phyloP scores from a whole-genome alignment of 2,797 vertebrate species.

The Sebastes steindachneri region DNA sequence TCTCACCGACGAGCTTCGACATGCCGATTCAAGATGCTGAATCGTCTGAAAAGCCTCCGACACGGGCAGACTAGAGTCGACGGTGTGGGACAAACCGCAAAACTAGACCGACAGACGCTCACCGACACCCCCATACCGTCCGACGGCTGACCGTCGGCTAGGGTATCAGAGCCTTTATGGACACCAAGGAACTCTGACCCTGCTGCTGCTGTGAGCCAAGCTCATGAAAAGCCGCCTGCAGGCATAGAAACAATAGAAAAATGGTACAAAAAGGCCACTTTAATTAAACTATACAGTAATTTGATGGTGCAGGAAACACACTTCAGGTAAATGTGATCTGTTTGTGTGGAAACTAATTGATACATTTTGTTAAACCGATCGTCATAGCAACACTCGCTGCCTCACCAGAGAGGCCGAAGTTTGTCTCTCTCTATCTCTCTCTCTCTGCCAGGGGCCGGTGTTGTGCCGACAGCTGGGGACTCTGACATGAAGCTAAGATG shows the following conservation, averaged over 20 bases:
- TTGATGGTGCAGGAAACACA: not conserved
- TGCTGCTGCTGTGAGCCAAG: not conserved
- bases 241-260: not conserved
- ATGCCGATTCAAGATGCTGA: no score
- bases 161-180: not conserved
- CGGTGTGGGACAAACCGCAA: no score
- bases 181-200: not conserved
- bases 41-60: no score
- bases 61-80: no score
- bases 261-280: not conserved
- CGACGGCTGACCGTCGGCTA: no score
- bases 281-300: not conserved
- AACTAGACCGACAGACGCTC: no score
- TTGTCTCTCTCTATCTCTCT: not conserved
- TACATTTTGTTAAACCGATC: not conserved
- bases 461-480: constrained; percentile 42
- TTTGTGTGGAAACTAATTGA: not conserved
- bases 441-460: constrained; percentile 23
- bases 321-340: not conserved
- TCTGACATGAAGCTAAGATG: constrained; percentile 53
- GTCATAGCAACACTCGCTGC: not conserved
- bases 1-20: no score
- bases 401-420: not conserved
- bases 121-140: no score
- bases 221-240: not conserved